Base-by-base conservation (phyloP, 2,888 invertebrate genomes). In the Sphaerophoria taeniata region DNA sequence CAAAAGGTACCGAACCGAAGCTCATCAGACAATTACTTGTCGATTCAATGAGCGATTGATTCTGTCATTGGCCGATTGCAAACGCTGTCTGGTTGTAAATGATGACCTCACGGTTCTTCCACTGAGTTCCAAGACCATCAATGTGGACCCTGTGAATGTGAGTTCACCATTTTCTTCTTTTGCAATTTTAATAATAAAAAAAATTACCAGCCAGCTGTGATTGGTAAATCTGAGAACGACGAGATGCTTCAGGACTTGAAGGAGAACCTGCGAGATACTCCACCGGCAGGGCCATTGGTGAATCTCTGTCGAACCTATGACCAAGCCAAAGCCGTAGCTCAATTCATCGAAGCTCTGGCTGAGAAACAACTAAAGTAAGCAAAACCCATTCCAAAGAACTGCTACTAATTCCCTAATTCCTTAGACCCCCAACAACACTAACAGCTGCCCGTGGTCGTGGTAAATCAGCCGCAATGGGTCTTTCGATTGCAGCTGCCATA, bases 361-460 rank as follows among this genome's bases (percentile, higher is more conserved):
- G 99, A 99, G 89, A 99, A 98, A 93, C 93, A 94, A 85, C 90
- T 94, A 0, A 94, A 94, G 94, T 94, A 89, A 88, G 87, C 14
- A 11, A 5, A 34, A 31, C 11, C 9, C 0, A 12, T 1, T 7
- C 5, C 14, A 4, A 0, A 47, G 58, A n/a, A 3, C 51, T 12
- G 11, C 5, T 47, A 9, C 5, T 9, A 53, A 43, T 34, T 60
- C n/a, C 39, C 36, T 3, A 2, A 39, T 7, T 61, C 78, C 49
- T 36, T 84, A 95, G 96, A 87, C 97, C 97, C 0, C 99, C 99
- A 0, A 98, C 99, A 73, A 97, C 98, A 1, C 93, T 99, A 81
- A 99, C 99, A 0, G 99, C 99, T 16, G 96, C 98, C 5, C 94
- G 99, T 93, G 99, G 99, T 47, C 94, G 99, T 74, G 99, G 99